These are phyloP conservation scores for Terrapene triunguis DNA, from an alignment of 2,113 vertebrate species.

Conservation along the genomic window DNA sequence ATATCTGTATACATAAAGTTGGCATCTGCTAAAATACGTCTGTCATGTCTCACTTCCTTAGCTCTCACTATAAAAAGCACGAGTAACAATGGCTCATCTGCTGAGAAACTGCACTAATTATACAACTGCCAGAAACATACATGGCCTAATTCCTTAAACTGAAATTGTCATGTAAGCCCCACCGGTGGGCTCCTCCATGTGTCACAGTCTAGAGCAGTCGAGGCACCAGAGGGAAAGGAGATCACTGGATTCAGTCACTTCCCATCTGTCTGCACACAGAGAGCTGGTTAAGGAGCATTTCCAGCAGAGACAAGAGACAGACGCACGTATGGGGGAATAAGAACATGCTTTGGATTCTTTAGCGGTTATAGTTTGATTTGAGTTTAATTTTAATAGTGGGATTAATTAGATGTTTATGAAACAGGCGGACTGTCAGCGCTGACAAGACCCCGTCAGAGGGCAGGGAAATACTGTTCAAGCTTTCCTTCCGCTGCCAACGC, in stretches of 20 bases:
- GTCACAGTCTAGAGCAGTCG: conserved; percentile 32
- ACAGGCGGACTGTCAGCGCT: not conserved
- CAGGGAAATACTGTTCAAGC: not conserved
- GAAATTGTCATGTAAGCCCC: conserved; percentile 55
- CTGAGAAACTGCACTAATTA: conserved; percentile 20
- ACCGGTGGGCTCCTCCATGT: not conserved
- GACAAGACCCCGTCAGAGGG: conserved; percentile 27
- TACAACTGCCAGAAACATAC: conserved; percentile 21
- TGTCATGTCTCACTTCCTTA: not conserved
- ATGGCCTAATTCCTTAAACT: conserved; percentile 54
- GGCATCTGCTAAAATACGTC: not conserved
- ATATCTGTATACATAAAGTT: not conserved
- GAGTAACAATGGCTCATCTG: not conserved
- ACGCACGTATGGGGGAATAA: not conserved
- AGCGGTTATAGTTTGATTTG: not conserved
- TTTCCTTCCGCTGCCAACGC: not conserved
- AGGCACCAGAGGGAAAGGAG: not conserved
- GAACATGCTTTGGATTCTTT: conserved; percentile 29
- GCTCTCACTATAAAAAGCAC: not conserved
- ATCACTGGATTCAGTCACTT: accelerated
- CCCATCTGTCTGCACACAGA: not conserved
- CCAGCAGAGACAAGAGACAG: not conserved
- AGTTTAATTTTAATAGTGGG: conserved; percentile 29
- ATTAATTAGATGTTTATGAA: conserved; percentile 9
- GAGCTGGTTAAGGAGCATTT: conserved; percentile 29